Percentiles rank a stretch among this genome's conserved stretches.
Conservation (phyloP, 2,888 invertebrate genomes). For the Chrysotoxum bicinctum region DNA sequence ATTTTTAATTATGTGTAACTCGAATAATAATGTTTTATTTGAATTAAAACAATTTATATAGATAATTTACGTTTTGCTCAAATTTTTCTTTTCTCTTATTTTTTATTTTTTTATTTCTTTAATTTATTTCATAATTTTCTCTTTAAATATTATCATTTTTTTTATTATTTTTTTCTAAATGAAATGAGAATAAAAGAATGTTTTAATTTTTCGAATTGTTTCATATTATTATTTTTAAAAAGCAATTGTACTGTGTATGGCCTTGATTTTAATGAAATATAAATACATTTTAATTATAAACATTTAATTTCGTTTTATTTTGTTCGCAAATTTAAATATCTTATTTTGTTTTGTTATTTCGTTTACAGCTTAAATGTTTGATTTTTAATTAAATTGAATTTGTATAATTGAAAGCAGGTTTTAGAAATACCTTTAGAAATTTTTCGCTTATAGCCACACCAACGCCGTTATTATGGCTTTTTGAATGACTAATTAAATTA, state of each 20-base stretch:
- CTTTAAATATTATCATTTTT: constrained; percentile 10
- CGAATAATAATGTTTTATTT: constrained; percentile 47
- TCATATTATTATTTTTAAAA: constrained; percentile 28
- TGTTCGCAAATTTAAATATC: constrained; percentile 74
- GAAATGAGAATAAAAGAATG: constrained; percentile 49
- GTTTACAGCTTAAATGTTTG: not conserved
- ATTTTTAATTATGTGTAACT: constrained; percentile 31
- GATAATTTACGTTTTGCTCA: constrained; percentile 42
- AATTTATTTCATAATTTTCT: constrained; percentile 58
- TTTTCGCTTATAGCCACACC: too few relatives aligned
- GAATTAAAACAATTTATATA: constrained; percentile 32
- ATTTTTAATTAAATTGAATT: not conserved
- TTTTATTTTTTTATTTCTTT: constrained; percentile 22
- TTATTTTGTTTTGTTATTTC: constrained; percentile 38
- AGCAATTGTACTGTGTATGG: constrained; percentile 67
- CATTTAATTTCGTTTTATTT: constrained; percentile 49
- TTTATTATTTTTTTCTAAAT: constrained; percentile 10
- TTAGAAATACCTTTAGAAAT: too few relatives aligned
- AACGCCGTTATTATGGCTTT: too few relatives aligned
- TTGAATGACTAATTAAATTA: too few relatives aligned
- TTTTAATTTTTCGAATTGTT: constrained; percentile 51
- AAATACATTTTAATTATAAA: constrained; percentile 66
- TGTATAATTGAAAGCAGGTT: too few relatives aligned
- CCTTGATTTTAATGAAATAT: constrained; percentile 67
- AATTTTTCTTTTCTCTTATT: constrained; percentile 22